Conservation (phyloP, 2,888 invertebrate genomes). For the Rotaria socialis region DNA sequence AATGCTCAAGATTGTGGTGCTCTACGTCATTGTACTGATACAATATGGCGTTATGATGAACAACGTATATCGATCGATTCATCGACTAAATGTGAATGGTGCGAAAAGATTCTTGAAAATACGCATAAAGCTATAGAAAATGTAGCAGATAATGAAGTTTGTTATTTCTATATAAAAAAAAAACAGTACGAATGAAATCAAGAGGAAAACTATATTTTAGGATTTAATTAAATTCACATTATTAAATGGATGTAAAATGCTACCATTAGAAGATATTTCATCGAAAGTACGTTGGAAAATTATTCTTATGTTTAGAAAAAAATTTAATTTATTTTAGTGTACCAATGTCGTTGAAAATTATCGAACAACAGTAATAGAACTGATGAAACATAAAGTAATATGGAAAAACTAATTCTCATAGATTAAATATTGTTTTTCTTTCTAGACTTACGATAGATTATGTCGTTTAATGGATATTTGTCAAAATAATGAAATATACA, state of each 20-base stretch:
- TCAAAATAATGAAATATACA: too few relatives aligned
- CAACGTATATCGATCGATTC: neutral
- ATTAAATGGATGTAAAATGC: neutral
- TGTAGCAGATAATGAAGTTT: neutral
- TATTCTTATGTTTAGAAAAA: too few relatives aligned
- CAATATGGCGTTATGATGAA: slow-evolving; percentile 48
- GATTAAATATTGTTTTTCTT: neutral
- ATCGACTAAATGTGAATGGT: neutral
- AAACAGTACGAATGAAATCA: neutral
- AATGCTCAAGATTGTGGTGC: slow-evolving; percentile 49
- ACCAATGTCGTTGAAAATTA: neutral
- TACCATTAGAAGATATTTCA: neutral
- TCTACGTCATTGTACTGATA: slow-evolving; percentile 49
- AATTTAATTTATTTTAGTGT: neutral
- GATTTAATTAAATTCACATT: neutral
- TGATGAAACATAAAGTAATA: neutral
- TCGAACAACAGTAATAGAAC: neutral
- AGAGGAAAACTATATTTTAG: too few relatives aligned
- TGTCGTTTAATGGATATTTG: neutral
- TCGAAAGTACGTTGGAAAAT: neutral
- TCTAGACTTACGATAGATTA: slow-evolving; percentile 4
- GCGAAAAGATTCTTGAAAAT: neutral
- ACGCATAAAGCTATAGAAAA: neutral
- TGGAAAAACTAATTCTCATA: too few relatives aligned
- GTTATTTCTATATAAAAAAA: neutral